Conservation (phyloP, 2,888 invertebrate genomes). For the Meloe dianella region DNA sequence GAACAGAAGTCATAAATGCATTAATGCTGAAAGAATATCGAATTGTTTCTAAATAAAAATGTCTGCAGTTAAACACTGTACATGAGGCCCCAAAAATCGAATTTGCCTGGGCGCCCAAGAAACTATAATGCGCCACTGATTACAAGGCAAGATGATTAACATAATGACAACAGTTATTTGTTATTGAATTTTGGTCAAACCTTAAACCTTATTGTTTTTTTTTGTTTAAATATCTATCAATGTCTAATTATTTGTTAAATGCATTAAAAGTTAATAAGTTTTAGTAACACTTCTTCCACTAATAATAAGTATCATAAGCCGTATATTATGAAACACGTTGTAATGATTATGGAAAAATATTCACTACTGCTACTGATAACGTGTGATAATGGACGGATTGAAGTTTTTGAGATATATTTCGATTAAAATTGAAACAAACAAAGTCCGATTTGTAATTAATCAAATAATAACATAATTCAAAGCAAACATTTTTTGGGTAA, state of each 20-base stretch:
- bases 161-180: neutral
- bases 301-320: slow-evolving; percentile 26
- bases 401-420: slow-evolving; percentile 23
- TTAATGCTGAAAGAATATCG: no score
- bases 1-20: no score
- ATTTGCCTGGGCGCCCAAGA: no score
- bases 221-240: neutral
- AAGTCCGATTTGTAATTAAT: slow-evolving; percentile 1
- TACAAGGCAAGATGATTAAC: neutral
- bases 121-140: no score
- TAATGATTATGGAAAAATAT: slow-evolving; percentile 1
- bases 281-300: slow-evolving; percentile 27
- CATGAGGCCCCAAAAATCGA: no score
- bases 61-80: no score
- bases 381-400: neutral
- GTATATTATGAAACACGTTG: neutral
- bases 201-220: neutral
- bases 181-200: neutral
- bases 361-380: neutral
- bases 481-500: slow-evolving; percentile 13
- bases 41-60: no score
- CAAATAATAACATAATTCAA: slow-evolving; percentile 12
- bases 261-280: slow-evolving; percentile 11
- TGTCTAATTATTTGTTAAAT: neutral
- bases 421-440: neutral